Percentiles rank a stretch among this genome's conserved stretches.
Conservation (phyloP, 1,140 invertebrate genomes). For the Polypedilum vanderplanki region DNA sequence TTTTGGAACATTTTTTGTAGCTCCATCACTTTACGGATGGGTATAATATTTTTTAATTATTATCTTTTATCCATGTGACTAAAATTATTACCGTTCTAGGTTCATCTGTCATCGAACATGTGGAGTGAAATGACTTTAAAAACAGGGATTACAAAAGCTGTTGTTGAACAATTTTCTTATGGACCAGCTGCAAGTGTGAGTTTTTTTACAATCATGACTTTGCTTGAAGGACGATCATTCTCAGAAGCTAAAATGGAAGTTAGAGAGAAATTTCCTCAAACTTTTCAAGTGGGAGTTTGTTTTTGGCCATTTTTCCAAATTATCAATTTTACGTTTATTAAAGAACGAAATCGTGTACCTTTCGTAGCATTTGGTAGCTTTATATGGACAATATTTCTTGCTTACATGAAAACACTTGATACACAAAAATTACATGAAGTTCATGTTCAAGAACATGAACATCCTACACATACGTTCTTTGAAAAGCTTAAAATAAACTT, state of each 20-base stretch:
- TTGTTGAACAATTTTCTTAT: slow-evolving; percentile 74
- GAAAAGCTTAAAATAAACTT: background rate
- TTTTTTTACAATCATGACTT: slow-evolving; percentile 74
- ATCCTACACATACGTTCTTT: background rate
- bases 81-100: slow-evolving; percentile 27
- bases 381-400: slow-evolving; percentile 76
- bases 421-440: slow-evolving; percentile 38
- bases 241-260: slow-evolving; percentile 62
- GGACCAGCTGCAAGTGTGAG: slow-evolving; percentile 69
- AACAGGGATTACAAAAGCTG: slow-evolving; percentile 61
- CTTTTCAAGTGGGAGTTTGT: slow-evolving; percentile 68
- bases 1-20: slow-evolving; percentile 62
- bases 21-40: slow-evolving; percentile 65
- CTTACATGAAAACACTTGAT: slow-evolving; percentile 75
- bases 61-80: too few relatives aligned
- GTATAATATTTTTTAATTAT: too few relatives aligned
- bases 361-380: slow-evolving; percentile 77
- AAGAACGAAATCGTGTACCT: slow-evolving; percentile 72
- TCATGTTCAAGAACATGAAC: background rate
- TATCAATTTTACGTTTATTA: slow-evolving; percentile 69
- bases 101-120: slow-evolving; percentile 53
- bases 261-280: slow-evolving; percentile 66
- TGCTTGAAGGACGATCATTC: slow-evolving; percentile 64
- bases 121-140: slow-evolving; percentile 57
- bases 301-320: slow-evolving; percentile 78